Percentiles rank a stretch among this genome's conserved stretches.
These are phyloP conservation scores for Sussaba pulchella DNA, from an alignment of 2,888 invertebrate genomes.

Conservation along the genomic window DNA sequence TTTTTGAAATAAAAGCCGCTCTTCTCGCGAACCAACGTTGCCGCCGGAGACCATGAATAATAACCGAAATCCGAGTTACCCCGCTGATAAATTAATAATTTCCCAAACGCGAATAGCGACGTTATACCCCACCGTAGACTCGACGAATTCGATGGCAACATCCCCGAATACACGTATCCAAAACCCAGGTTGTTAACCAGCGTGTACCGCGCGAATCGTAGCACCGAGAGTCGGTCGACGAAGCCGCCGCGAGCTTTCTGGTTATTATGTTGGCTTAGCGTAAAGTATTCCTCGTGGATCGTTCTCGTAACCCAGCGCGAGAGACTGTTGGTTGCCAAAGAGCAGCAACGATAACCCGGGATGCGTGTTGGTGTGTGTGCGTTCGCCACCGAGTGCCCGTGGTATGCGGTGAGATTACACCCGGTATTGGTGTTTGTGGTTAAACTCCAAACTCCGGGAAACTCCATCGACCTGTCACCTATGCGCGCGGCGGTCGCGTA, in stretches of 20 bases:
- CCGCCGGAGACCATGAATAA: constrained; percentile 4
- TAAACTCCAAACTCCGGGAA: constrained; percentile 53
- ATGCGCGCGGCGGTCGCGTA: constrained; percentile 32
- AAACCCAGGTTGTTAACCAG: neutral
- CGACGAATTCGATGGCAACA: constrained; percentile 32
- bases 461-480: constrained; percentile 63
- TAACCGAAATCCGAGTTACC: constrained; percentile 6
- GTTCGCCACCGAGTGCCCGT: constrained; percentile 17
- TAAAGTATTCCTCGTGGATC: constrained; percentile 50
- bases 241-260: constrained; percentile 13
- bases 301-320: neutral
- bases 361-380: constrained; percentile 37
- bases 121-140: constrained; percentile 6
- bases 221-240: constrained; percentile 34
- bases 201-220: neutral
- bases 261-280: constrained; percentile 60
- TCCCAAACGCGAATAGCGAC: constrained; percentile 25
- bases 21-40: neutral
- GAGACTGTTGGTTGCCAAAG: constrained; percentile 14
- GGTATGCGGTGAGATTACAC: constrained; percentile 62
- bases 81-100: constrained; percentile 35
- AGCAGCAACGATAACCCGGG: constrained; percentile 19
- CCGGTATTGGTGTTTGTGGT: constrained; percentile 65
- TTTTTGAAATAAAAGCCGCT: constrained; percentile 25
- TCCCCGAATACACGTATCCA: neutral